A percentile compares a stretch with the other conserved stretches of the same genome.
These are phyloP conservation scores for Heliconius nattereri DNA, from an alignment of 1,140 invertebrate genomes.

Conservation along the genomic window DNA sequence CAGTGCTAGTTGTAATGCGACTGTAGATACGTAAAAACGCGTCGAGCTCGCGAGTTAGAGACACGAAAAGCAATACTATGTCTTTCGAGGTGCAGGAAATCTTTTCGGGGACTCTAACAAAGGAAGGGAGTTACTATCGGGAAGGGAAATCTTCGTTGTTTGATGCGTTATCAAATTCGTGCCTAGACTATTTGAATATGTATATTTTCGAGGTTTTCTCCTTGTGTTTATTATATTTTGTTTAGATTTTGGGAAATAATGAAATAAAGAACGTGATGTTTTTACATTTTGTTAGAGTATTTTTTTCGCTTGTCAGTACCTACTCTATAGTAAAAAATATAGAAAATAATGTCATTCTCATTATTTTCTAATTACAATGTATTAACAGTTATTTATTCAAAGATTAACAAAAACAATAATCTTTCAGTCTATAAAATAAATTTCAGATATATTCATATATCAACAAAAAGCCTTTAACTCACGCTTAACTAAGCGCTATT, in stretches of 20 bases:
- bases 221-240: conserved; percentile 2
- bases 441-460: not conserved
- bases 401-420: not conserved
- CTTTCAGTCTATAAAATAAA: not conserved
- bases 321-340: too few relatives aligned
- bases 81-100: conserved; percentile 76
- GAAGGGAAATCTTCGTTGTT: conserved; percentile 68
- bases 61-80: conserved; percentile 77
- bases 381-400: too few relatives aligned
- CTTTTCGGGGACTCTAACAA: conserved; percentile 71
- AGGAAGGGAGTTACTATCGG: conserved; percentile 63
- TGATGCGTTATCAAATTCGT: conserved; percentile 62
- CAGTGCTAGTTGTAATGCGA: conserved; percentile 75
- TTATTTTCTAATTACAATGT: too few relatives aligned
- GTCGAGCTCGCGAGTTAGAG: conserved; percentile 77
- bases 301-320: too few relatives aligned
- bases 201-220: not conserved
- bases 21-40: conserved; percentile 80
- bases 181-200: conserved; percentile 15
- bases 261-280: too few relatives aligned
- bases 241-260: not conserved
- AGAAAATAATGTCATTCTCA: too few relatives aligned
- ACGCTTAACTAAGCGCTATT: conserved; percentile 22
- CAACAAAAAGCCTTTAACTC: not conserved
- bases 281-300: too few relatives aligned